Evolutionary conservation across 2,888 invertebrate genomes (phyloP), one percentile per base, ranked within the genome.

Genomic region (Xanthorhoe spadicearia): DNA sequence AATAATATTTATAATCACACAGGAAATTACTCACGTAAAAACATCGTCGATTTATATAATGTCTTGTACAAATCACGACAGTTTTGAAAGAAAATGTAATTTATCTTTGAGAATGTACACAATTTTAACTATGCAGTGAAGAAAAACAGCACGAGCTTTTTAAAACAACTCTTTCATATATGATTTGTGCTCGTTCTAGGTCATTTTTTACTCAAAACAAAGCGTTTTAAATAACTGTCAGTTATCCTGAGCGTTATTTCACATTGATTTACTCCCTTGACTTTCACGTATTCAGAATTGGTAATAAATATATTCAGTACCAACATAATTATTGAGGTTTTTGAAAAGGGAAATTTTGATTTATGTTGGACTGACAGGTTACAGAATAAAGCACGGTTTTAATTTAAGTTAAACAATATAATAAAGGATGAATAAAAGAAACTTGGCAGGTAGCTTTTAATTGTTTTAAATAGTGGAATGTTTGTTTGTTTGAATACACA

Each of bases 261-360:
- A 69, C 73, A 80, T 71, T 82, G 83, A 86, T 87, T 85, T 84
- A 84, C 82, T 78, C 74, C 73, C 74, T 71, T 72, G 60, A 64
- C 58, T 69, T 62, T 66, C 64, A 65, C 67, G 70, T 67, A 71
- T 74, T 73, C 65, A 38, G 52, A 68, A 74, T 69, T 64, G 67
- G 66, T 75, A 77, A 77, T 75, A 76, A 75, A 77, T 74, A 75
- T 70, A 68, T 76, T 75, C 55, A 66, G 68, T 75, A 75, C 32
- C 32, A 32, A 32, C 74, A 66, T 77, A 79, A 82, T 83, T 74
- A 79, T 78, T 74, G 32, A 69, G 43, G 68, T 71, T 70, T 73
- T 76, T 69, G 64, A 51, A 32, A 19, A 46, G 51, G 50, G 19
- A n/a, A 46, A 57, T 52, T 51, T 7, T 58, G 35, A 64, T 59